A percentile compares a stretch with the other conserved stretches of the same genome.
Conservation (phyloP, 2,797 vertebrate species). For the Bradypodion ventrale region DNA sequence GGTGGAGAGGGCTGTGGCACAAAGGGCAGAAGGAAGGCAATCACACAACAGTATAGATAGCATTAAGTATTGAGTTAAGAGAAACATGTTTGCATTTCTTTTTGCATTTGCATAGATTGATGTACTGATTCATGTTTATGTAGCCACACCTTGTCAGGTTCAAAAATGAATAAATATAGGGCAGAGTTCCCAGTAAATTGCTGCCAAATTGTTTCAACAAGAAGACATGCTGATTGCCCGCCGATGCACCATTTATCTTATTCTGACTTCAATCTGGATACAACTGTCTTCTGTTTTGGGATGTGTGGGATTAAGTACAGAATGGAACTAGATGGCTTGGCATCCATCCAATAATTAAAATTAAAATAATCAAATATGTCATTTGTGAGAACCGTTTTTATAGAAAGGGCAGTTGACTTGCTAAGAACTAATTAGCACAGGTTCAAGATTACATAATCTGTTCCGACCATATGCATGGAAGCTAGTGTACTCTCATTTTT, state of each 20-base stretch:
- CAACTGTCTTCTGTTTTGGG: not conserved
- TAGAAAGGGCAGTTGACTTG: not conserved
- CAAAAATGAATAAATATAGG: accelerated
- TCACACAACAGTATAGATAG: not conserved
- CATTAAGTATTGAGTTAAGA: not conserved
- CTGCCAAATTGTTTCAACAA: accelerated
- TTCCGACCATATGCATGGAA: not conserved
- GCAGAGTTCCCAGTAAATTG: accelerated
- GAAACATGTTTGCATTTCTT: not conserved
- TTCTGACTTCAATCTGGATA: not conserved
- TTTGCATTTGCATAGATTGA: not conserved
- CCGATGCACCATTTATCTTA: accelerated
- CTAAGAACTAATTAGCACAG: not conserved
- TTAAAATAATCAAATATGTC: too few relatives aligned
- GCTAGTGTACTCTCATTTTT: not conserved
- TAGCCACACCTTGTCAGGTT: not conserved
- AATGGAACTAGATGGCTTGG: not conserved
- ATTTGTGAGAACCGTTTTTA: not conserved
- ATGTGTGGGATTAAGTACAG: not conserved
- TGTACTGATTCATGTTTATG: not conserved
- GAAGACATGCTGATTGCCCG: not conserved
- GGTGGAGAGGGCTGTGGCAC: not conserved
- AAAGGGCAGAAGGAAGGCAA: not conserved
- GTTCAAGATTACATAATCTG: not conserved
- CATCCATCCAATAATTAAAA: too few relatives aligned